Conservation (phyloP, 2,797 vertebrate species). For the Pangasius djambal region DNA sequence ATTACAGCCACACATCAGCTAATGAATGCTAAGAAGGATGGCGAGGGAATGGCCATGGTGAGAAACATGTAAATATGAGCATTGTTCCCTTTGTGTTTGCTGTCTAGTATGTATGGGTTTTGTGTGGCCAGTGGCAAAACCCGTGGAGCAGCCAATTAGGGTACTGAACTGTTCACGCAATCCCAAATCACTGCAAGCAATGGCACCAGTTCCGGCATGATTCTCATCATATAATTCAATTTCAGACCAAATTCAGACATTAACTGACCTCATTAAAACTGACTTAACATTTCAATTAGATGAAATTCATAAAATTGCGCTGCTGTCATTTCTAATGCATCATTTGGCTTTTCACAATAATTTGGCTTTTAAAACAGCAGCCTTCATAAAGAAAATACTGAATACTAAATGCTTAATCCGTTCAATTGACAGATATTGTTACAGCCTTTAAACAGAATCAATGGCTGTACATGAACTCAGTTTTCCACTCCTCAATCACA, state of each 20-base stretch:
- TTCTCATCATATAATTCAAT: not conserved
- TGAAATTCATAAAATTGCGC: not conserved
- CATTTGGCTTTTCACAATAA: not conserved
- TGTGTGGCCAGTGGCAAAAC: not conserved
- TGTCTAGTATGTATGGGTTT: not conserved
- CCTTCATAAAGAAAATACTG: constrained; percentile 9
- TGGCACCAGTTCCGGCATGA: not conserved
- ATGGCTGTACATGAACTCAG: constrained; percentile 24
- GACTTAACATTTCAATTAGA: not conserved
- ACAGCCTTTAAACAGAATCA: constrained; percentile 27
- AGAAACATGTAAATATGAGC: constrained; percentile 34
- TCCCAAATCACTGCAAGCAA: constrained; percentile 1
- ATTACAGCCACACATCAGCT: constrained; percentile 55
- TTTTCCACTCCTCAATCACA: constrained; percentile 11
- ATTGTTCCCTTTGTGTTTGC: constrained; percentile 28
- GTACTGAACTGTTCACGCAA: constrained; percentile 1
- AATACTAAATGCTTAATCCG: constrained; percentile 30
- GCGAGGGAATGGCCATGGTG: constrained; percentile 34
- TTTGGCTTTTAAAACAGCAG: not conserved
- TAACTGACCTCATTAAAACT: not conserved
- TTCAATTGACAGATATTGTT: constrained; percentile 18
- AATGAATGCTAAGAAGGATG: constrained; percentile 44
- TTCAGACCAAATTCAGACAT: not conserved
- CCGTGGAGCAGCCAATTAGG: not conserved
- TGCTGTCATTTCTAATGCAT: not conserved